A percentile compares a stretch with the other conserved stretches of the same genome.
phyloP scores from a whole-genome alignment of 2,888 invertebrate species.

The Orthosia gracilis region DNA sequence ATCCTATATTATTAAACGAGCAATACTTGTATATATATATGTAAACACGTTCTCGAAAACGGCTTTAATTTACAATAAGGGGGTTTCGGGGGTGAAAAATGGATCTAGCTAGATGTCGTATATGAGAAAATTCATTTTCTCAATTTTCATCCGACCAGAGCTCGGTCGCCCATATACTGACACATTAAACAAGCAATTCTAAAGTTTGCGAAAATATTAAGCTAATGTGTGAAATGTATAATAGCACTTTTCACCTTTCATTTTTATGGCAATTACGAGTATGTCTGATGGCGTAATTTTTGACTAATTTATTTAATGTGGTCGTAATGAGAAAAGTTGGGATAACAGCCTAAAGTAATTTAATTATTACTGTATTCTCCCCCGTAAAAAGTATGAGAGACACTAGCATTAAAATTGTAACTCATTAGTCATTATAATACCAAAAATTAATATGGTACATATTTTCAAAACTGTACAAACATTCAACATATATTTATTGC shows the following conservation, averaged over 20 bases:
- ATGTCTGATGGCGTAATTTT: slow-evolving; percentile 49
- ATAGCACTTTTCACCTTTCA: slow-evolving; percentile 35
- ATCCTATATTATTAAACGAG: background rate
- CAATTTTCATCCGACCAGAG: too few species aligned
- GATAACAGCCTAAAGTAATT: slow-evolving; percentile 23
- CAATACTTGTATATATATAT: too few species aligned
- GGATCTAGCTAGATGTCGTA: too few species aligned
- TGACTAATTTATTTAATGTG: slow-evolving; percentile 48
- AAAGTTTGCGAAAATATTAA: slow-evolving; percentile 44
- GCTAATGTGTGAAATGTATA: slow-evolving; percentile 45
- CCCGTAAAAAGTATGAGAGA: slow-evolving; percentile 13
- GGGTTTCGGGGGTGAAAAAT: too few species aligned
- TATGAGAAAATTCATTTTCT: too few species aligned
- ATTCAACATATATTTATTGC: slow-evolving; percentile 29
- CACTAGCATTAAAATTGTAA: too few species aligned
- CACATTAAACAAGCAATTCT: slow-evolving; percentile 20
- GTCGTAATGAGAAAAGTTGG: slow-evolving; percentile 53
- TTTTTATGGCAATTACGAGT: slow-evolving; percentile 41
- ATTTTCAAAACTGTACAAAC: slow-evolving; percentile 3
- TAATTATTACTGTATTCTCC: slow-evolving; percentile 13
- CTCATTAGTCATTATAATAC: too few species aligned
- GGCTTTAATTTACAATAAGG: too few species aligned
- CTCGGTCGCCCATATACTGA: background rate
- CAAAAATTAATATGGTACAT: too few species aligned
- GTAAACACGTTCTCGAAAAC: too few species aligned